These are phyloP conservation scores for Acanthornis magna DNA, from an alignment of 2,797 vertebrate species.

Conservation along the genomic window DNA sequence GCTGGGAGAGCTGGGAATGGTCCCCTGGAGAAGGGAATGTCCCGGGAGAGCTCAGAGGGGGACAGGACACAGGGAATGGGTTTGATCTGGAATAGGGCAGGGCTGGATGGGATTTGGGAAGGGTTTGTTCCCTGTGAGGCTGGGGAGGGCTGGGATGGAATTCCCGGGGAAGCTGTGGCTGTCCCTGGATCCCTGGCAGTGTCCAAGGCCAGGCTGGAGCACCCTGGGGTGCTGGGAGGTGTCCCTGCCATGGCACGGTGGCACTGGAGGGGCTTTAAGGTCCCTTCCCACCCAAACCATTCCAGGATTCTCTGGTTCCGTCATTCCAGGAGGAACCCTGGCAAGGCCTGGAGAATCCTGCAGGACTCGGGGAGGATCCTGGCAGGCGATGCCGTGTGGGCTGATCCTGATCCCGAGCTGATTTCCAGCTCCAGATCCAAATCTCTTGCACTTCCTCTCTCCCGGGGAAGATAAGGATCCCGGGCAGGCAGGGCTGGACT, in stretches of 20 bases:
- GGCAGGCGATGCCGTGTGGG: not conserved
- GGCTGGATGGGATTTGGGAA: accelerated
- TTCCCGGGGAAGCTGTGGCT: not conserved
- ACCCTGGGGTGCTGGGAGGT: accelerated
- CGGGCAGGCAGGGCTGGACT: not conserved
- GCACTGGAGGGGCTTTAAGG: accelerated
- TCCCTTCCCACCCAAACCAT: not conserved
- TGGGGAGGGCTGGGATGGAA: not conserved
- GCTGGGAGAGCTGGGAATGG: not conserved
- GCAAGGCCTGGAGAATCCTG: not conserved
- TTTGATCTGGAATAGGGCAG: accelerated
- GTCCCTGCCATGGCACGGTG: not conserved
- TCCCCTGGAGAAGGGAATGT: not conserved
- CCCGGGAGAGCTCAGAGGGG: not conserved
- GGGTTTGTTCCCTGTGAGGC: not conserved
- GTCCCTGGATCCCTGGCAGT: not conserved
- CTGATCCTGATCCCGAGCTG: not conserved
- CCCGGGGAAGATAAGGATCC: slow-evolving; percentile 31
- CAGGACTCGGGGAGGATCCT: not conserved
- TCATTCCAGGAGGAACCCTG: not conserved
- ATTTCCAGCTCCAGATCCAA: not conserved
- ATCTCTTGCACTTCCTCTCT: slow-evolving; percentile 1
- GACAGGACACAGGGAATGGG: not conserved
- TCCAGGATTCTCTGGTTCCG: accelerated
- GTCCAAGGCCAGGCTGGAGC: not conserved